A percentile compares a stretch with the other conserved stretches of the same genome.
These are phyloP conservation scores for Sciurus carolinensis DNA, from an alignment of 2,797 vertebrate genomes.

Conservation along the genomic window DNA sequence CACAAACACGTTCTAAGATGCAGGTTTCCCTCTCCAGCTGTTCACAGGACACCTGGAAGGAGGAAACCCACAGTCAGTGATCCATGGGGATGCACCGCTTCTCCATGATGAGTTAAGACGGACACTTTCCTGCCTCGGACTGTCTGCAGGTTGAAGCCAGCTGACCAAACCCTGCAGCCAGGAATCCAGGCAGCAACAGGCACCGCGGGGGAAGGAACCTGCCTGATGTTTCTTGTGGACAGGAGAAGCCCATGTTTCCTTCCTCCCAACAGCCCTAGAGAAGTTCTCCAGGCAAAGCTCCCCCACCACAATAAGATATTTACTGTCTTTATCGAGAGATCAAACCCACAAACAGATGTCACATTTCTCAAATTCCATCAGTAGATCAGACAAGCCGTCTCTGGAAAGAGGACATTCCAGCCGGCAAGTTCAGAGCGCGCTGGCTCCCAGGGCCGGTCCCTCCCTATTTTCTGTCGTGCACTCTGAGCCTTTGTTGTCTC, in stretches of 20 bases:
- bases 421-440: constrained; percentile 86
- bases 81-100: fast-evolving
- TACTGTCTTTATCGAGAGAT: constrained; percentile 88
- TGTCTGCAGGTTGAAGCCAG: not conserved
- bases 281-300: constrained; percentile 78
- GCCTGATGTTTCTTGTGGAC: not conserved
- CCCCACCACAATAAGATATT: constrained; percentile 86
- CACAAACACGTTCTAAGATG: not conserved
- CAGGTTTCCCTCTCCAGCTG: not conserved
- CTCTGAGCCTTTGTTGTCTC: constrained; percentile 99
- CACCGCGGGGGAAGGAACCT: fast-evolving
- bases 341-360: constrained; percentile 89
- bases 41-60: not conserved
- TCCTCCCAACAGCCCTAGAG: not conserved
- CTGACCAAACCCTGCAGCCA: fast-evolving
- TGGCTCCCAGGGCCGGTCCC: constrained; percentile 86
- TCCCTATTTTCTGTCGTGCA: constrained; percentile 91
- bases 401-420: constrained; percentile 87
- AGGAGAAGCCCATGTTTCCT: not conserved
- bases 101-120: not conserved
- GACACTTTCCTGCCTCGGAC: not conserved
- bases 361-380: constrained; percentile 91
- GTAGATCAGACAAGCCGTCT: constrained; percentile 89
- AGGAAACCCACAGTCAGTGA: fast-evolving
- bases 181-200: not conserved